phyloP scores from a whole-genome alignment of 2,797 vertebrate genomes.

The Enoplosus armatus region DNA sequence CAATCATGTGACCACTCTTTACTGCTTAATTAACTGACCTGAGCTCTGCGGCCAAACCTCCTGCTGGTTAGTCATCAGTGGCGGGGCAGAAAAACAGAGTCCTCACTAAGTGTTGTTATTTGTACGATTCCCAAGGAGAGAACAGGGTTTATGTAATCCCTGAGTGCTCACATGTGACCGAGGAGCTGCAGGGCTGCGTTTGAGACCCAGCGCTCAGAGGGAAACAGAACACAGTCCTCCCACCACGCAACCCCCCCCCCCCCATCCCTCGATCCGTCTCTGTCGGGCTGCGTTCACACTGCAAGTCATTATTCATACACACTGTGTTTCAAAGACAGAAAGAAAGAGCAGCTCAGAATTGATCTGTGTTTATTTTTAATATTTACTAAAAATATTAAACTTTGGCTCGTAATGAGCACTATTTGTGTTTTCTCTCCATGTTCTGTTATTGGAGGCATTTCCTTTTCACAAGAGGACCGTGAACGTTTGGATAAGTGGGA shows the following conservation, averaged over 20 bases:
- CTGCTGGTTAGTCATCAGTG: conserved; percentile 29
- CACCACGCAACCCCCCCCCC: not conserved
- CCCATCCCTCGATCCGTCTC: not conserved
- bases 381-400: not conserved
- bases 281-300: not conserved
- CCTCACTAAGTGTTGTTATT: not conserved
- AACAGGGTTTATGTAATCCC: conserved; percentile 32
- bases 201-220: conserved; percentile 4
- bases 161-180: conserved; percentile 13
- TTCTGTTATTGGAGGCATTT: not conserved
- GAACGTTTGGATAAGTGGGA: not conserved
- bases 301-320: not conserved
- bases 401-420: not conserved
- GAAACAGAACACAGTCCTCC: not conserved
- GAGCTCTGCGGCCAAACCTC: conserved; percentile 10
- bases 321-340: too few relatives aligned
- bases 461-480: not conserved
- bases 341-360: not conserved
- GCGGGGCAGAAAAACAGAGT: not conserved
- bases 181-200: conserved; percentile 34
- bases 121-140: conserved; percentile 20
- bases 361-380: not conserved
- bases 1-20: conserved; percentile 6
- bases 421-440: not conserved
- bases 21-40: conserved; percentile 16